phyloP scores from a whole-genome alignment of 2,888 invertebrate species.

The Drosophila nr. fundita region DNA sequence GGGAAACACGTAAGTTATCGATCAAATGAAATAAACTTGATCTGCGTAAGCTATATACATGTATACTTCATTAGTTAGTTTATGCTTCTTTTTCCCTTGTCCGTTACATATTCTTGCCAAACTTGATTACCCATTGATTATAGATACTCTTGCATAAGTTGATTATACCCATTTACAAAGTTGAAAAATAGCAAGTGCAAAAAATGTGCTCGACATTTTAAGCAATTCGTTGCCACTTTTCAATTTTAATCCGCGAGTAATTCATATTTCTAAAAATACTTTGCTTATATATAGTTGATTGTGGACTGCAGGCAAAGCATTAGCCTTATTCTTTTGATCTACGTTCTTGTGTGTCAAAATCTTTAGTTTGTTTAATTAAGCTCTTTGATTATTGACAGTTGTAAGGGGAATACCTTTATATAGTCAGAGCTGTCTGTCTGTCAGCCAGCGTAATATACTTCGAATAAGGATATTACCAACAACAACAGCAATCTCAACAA shows the following conservation, averaged over 20 bases:
- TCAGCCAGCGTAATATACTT: neutral
- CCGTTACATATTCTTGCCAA: neutral
- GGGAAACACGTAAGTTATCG: too few species aligned
- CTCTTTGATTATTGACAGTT: neutral
- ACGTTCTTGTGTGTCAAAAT: neutral
- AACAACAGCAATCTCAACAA: slow-evolving; percentile 22
- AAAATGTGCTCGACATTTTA: neutral
- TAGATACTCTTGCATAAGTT: neutral
- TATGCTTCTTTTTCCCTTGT: neutral
- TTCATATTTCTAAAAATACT: slow-evolving; percentile 1
- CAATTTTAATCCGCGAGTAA: neutral
- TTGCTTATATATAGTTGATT: neutral
- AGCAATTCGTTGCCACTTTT: neutral
- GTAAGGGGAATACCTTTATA: neutral
- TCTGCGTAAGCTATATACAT: too few species aligned
- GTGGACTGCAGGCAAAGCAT: neutral
- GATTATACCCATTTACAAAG: neutral
- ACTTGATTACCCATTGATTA: neutral
- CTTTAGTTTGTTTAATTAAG: neutral
- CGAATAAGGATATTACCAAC: slow-evolving; percentile 5
- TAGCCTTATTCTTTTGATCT: neutral
- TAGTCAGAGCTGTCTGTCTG: neutral
- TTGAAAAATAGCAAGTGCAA: neutral
- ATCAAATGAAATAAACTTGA: too few species aligned
- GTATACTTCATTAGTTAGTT: neutral